phyloP scores from a whole-genome alignment of 2,797 vertebrate genomes.

The Glyptemys insculpta region DNA sequence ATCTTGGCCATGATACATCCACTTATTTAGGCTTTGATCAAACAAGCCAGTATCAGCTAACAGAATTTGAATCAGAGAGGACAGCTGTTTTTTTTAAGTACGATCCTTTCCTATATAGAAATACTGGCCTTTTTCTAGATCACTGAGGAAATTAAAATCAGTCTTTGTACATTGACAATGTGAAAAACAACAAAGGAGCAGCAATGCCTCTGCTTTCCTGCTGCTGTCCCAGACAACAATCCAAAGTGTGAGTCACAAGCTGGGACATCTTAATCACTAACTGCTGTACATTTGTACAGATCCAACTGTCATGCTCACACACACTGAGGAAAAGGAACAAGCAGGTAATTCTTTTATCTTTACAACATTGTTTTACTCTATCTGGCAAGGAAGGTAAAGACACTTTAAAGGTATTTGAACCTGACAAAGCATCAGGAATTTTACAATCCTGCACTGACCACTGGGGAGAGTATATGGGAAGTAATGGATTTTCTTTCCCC shows the following conservation, averaged over 20 bases:
- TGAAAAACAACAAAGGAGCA: background rate
- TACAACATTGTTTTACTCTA: background rate
- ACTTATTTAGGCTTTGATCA: background rate
- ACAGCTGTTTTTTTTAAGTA: background rate
- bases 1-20: background rate
- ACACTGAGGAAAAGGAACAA: background rate
- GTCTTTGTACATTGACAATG: background rate
- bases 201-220: background rate
- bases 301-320: background rate
- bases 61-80: background rate
- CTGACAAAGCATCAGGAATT: background rate
- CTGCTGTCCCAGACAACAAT: slow-evolving; percentile 44
- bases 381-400: background rate
- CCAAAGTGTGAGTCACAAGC: slow-evolving; percentile 23
- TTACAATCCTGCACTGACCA: background rate
- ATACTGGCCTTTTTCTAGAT: background rate
- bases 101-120: background rate
- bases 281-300: background rate
- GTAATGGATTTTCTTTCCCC: background rate
- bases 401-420: background rate
- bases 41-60: background rate
- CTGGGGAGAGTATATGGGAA: background rate
- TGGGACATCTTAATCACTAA: background rate
- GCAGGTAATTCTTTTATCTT: background rate
- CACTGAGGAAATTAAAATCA: background rate